Evolutionary conservation across 2,797 vertebrate genomes (phyloP), one percentile per base, ranked within the genome.

Genomic region (Molossus alvarezi): DNA sequence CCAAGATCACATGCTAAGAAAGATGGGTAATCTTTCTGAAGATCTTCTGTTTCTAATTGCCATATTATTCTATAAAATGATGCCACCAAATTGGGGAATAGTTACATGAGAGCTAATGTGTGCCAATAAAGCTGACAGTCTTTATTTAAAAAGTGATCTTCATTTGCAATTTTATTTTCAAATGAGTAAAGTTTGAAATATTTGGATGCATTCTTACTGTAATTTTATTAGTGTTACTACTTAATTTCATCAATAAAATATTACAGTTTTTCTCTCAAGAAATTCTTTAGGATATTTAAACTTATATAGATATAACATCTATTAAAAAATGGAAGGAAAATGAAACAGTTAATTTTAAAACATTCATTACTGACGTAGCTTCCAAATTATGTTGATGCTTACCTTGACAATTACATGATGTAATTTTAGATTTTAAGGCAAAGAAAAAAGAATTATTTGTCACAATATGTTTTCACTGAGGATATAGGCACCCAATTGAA

Each of bases 221-320:
- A 64, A 64, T 60, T 81, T 88, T 79, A 12, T 93, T 73, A 64
- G 6, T 76, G 1, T 53, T 72, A 23, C 15, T 41, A 71, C 10
- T 90, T 82, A 80, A 75, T 90, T 67, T 88, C 9, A 90, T 92
- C 45, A 79, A 65, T 87, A 64, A 77, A 80, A 60, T 27, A 27
- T 53, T 18, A 27, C 75, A 3, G 29, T 57, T 71, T 95, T 95
- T 25, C 13, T 85, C n/a, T 91, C 15, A 48, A 80, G 33, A 9
- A 72, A 67, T 27, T 62, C 41, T 95, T 96, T 53, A 62, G 7
- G 88, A 18, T 45, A 87, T 71, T 88, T 91, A 15, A 83, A n/a
- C 6, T 10, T 27, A 91, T 65, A n/a, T 12, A 87, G 3, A 15
- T 77, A 23, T 60, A 62, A 84, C 25, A 37, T 79, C 21, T 81